Conservation (phyloP, 1,140 invertebrate genomes). For the Papilio aristodemus region DNA sequence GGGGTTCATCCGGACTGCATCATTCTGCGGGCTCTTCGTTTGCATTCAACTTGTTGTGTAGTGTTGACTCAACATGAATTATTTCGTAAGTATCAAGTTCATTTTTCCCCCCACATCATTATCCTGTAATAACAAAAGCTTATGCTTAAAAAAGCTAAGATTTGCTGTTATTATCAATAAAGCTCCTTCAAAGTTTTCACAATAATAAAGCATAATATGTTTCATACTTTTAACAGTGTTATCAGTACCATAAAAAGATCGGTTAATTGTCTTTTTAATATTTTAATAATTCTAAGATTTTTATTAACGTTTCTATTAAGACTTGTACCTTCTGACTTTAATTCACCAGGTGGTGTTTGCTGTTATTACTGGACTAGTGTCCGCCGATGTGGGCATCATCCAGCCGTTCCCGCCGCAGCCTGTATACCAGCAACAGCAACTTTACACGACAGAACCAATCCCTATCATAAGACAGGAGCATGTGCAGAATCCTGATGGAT, state of each 20-base stretch:
- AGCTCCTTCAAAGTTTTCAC: too few species aligned
- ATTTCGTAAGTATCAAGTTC: conserved; percentile 55
- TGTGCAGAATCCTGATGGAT: conserved; percentile 85
- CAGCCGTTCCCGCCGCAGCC: conserved; percentile 50
- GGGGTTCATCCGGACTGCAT: conserved; percentile 63
- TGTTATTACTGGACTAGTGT: conserved; percentile 36
- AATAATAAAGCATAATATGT: too few species aligned
- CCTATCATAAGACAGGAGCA: conserved; percentile 84
- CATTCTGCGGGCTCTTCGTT: conserved; percentile 58
- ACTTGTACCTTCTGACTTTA: too few species aligned
- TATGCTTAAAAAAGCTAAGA: not conserved
- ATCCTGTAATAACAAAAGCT: not conserved
- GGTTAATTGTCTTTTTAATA: too few species aligned
- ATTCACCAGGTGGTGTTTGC: conserved; percentile 45
- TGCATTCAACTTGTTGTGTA: conserved; percentile 48
- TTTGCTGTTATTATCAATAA: not conserved
- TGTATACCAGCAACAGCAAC: conserved; percentile 50
- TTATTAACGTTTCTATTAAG: too few species aligned
- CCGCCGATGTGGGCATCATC: conserved; percentile 57
- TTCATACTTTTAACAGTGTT: too few species aligned
- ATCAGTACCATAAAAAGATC: too few species aligned
- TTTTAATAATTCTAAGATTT: too few species aligned
- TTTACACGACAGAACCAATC: conserved; percentile 80
- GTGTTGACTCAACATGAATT: conserved; percentile 56
- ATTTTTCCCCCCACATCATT: not conserved